Conservation (phyloP, 2,113 vertebrate species). For the Carettochelys insculpta region DNA sequence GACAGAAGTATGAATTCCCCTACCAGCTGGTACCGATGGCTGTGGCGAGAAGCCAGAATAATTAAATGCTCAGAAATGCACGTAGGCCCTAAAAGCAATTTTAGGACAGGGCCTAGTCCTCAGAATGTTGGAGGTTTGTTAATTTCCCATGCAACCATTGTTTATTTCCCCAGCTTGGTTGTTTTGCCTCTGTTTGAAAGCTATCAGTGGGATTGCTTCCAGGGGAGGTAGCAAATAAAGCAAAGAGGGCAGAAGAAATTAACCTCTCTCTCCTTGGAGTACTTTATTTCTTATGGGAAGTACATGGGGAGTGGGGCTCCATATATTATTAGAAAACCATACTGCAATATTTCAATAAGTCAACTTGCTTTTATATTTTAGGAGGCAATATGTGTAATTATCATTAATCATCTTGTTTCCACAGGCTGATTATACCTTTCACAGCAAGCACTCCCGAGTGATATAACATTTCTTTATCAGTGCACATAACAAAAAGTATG, state of each 20-base stretch:
- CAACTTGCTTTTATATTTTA: neutral
- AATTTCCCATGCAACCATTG: neutral
- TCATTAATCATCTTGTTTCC: neutral
- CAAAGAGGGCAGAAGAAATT: neutral
- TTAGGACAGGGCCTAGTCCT: neutral
- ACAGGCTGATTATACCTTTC: neutral
- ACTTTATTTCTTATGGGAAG: neutral
- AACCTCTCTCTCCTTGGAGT: neutral
- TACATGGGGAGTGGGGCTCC: neutral
- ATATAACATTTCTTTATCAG: neutral
- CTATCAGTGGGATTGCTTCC: neutral
- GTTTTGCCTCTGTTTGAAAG: neutral
- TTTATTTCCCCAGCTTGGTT: neutral
- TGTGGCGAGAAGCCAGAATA: neutral
- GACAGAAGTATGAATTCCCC: neutral
- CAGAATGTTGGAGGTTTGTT: neutral
- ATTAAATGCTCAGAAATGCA: slow-evolving; percentile 30
- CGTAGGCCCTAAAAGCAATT: neutral
- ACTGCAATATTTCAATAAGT: neutral
- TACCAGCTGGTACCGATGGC: neutral
- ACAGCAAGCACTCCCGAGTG: neutral
- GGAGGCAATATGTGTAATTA: neutral
- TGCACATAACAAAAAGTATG: neutral
- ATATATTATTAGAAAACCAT: neutral
- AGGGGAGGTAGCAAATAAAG: neutral